Evolutionary conservation across 2,113 vertebrate genomes (phyloP).

Genomic region (Hippocampus mohnikei): DNA sequence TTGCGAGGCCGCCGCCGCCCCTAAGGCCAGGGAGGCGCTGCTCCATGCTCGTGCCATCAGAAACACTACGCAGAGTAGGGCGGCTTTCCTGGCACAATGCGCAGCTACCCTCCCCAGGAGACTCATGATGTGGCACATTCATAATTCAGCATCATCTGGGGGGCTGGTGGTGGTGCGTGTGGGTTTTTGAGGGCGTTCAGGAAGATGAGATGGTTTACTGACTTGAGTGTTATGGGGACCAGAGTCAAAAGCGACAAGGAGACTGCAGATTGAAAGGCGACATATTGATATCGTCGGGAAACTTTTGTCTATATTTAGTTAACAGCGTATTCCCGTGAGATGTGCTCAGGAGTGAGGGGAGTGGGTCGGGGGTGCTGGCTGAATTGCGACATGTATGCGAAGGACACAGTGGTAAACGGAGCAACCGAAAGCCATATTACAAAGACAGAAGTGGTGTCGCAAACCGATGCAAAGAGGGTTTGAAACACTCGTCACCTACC

Average conservation of each 20-base stretch:
- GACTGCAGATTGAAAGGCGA: constrained; percentile 32
- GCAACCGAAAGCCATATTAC: constrained; percentile 49
- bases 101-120: constrained; percentile 96
- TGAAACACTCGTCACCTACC: constrained; percentile 81
- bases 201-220: constrained; percentile 35
- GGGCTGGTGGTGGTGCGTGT: constrained; percentile 45
- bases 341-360: constrained; percentile 43
- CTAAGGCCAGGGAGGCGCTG: constrained; percentile 71
- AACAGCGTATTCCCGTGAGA: constrained; percentile 75
- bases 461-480: constrained; percentile 70
- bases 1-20: constrained; percentile 76
- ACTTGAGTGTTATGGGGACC: constrained; percentile 35
- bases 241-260: constrained; percentile 31
- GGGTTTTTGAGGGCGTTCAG: constrained; percentile 41
- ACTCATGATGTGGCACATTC: constrained; percentile 99
- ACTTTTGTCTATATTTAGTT: constrained; percentile 75
- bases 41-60: constrained; percentile 88
- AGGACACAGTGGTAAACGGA: constrained; percentile 53
- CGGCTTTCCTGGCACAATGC: constrained; percentile 91
- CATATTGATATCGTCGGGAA: constrained; percentile 26
- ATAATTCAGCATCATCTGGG: constrained; percentile 98
- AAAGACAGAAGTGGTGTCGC: constrained; percentile 52
- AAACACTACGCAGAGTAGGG: constrained; percentile 89
- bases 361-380: constrained; percentile 20
- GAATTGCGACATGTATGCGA: constrained; percentile 47